A percentile compares a stretch with the other conserved stretches of the same genome.
Evolutionary conservation across 2,113 vertebrate genomes (phyloP).

Genomic region (Callionymus lyra): DNA sequence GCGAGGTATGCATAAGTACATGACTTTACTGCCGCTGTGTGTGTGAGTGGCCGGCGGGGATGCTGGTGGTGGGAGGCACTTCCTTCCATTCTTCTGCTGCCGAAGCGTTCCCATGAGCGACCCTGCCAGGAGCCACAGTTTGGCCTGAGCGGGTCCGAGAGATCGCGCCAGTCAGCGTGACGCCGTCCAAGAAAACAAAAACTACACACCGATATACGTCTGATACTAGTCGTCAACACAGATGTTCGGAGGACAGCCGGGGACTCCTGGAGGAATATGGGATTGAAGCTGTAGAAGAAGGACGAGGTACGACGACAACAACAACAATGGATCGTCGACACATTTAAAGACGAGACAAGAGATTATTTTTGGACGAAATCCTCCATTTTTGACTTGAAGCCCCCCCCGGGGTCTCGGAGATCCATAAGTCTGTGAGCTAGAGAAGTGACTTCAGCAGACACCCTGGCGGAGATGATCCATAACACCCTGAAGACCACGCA

Average conservation of each 20-base stretch:
- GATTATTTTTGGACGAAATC: no score
- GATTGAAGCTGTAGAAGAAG: no score
- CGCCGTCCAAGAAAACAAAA: slow-evolving; percentile 33
- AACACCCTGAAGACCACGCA: slow-evolving; percentile 52
- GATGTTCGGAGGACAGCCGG: no score
- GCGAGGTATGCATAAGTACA: slow-evolving; percentile 46
- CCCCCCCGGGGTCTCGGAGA: no score
- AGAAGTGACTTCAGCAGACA: background rate
- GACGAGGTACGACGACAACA: no score
- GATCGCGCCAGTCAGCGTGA: slow-evolving; percentile 40
- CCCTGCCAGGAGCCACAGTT: slow-evolving; percentile 78
- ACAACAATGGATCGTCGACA: no score
- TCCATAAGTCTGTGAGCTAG: background rate
- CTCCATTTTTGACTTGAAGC: no score
- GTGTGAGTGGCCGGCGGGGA: slow-evolving; percentile 28
- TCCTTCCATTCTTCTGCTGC: slow-evolving; percentile 92
- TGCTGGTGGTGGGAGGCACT: slow-evolving; percentile 79
- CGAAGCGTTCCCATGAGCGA: slow-evolving; percentile 87
- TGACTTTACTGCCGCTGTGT: slow-evolving; percentile 58
- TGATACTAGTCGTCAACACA: slow-evolving; percentile 24
- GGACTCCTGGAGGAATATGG: no score
- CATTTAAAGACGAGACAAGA: no score
- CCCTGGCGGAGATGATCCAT: slow-evolving; percentile 47
- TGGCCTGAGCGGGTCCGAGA: slow-evolving; percentile 60
- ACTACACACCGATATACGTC: no score